These are phyloP conservation scores for Gymnopithys bicolor DNA, from an alignment of 2,797 vertebrate genomes.

Conservation along the genomic window DNA sequence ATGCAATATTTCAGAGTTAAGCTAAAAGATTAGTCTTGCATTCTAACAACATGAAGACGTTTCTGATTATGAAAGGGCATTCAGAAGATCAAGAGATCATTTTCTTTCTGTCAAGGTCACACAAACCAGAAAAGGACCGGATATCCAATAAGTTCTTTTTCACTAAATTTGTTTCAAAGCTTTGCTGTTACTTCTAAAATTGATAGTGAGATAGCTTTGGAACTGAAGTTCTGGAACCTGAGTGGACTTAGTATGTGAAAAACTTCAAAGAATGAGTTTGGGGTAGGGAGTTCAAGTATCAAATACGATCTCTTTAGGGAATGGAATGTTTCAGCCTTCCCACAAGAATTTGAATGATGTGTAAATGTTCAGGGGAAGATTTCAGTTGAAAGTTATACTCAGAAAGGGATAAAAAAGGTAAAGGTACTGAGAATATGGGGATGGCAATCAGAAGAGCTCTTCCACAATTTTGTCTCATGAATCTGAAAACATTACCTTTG, in stretches of 20 bases:
- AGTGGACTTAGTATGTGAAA: not conserved
- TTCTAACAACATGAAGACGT: not conserved
- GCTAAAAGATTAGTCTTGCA: not conserved
- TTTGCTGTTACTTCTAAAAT: not conserved
- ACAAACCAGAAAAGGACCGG: not conserved
- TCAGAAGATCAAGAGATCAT: not conserved
- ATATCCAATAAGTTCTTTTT: not conserved
- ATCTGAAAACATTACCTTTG: not conserved
- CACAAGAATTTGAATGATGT: slow-evolving; percentile 3
- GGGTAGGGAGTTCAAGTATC: not conserved
- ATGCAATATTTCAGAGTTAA: not conserved
- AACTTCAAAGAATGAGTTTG: slow-evolving; percentile 7
- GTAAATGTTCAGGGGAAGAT: not conserved
- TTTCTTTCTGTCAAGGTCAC: not conserved
- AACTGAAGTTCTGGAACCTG: slow-evolving; percentile 8
- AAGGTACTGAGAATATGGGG: not conserved
- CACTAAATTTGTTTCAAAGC: not conserved
- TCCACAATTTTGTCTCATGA: not conserved
- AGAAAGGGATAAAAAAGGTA: not conserved
- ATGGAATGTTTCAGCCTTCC: slow-evolving; percentile 4
- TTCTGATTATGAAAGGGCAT: not conserved
- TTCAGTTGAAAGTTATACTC: not conserved
- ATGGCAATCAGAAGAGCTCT: not conserved
- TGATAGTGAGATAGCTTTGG: not conserved
- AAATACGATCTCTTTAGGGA: slow-evolving; percentile 4